These are phyloP conservation scores for Pomatorhinus ruficollis DNA, from an alignment of 2,113 vertebrate genomes.

Conservation along the genomic window DNA sequence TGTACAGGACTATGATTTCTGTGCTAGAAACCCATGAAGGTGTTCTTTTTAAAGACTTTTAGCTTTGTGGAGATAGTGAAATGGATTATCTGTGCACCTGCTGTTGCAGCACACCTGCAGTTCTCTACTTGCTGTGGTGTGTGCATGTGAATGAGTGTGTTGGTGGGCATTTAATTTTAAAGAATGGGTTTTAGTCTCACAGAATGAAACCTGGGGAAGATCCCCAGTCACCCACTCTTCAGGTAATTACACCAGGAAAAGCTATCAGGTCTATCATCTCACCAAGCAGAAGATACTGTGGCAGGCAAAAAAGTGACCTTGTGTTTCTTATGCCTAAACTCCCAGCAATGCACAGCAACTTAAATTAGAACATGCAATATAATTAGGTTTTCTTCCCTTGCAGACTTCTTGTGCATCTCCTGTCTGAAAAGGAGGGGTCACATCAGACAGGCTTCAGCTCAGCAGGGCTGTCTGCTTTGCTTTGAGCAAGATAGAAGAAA, in stretches of 20 bases:
- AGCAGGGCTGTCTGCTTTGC: constrained; percentile 19
- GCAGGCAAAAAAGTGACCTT: background rate
- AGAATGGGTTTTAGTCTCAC: background rate
- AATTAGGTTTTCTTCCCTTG: constrained; percentile 56
- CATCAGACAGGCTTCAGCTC: constrained; percentile 34
- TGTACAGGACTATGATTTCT: background rate
- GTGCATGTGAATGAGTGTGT: background rate
- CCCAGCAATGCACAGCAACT: constrained; percentile 27
- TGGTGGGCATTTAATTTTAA: background rate
- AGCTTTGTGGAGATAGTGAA: background rate
- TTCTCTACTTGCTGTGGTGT: background rate
- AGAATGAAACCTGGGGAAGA: background rate
- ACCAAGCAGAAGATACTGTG: background rate
- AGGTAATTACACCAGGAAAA: background rate
- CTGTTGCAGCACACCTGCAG: accelerated
- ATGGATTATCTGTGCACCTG: background rate
- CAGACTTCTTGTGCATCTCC: background rate
- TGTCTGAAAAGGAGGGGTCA: constrained; percentile 38
- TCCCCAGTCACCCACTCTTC: background rate
- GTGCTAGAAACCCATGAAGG: accelerated
- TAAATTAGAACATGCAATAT: constrained; percentile 45
- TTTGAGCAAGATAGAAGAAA: constrained; percentile 3
- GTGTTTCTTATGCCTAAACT: background rate
- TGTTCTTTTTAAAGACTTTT: background rate
- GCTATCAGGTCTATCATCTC: background rate